Evolutionary conservation across 2,888 invertebrate genomes (phyloP), one percentile per base, ranked within the genome.

Genomic region (Lithophane socia): DNA sequence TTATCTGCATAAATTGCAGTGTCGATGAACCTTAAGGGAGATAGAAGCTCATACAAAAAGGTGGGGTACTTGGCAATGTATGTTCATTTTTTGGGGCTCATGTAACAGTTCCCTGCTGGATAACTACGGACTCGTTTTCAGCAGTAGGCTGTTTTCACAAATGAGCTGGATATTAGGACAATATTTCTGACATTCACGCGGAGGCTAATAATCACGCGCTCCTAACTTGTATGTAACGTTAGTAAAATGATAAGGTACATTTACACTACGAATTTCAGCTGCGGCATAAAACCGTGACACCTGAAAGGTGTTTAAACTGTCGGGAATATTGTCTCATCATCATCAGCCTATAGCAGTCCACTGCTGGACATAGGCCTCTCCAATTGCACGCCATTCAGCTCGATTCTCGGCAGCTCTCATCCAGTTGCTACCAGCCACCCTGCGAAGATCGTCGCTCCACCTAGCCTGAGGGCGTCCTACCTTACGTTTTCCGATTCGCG

Each of bases 161-260:
- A 80, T 81, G 80, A 81, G 70, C 70, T 80, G 76, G 70, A 70
- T 80, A 76, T 80, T 70, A 80, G 56, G 75, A 70, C 81, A 80
- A 80, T 71, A 77, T 77, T 68, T 81, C 68, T 68, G 79, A 84
- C 60, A 82, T 79, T 83, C 58, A 79, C 71, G 29, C 42, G 56
- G 73, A 24, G 70, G 72, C 83, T 75, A 82, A 77, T 77, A 77
- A 71, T 73, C 68, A 68, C 68, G 66, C 47, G 44, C 66, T 60
- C 24, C 76, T 65, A 76, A 84, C 73, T 73, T 70, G 77, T 74
- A 54, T 74, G 68, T 68, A 54, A 73, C 52, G 72, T 82, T 77
- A 73, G 68, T 73, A 61, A 73, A 76, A 76, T 75, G 67, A 80
- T 37, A 37, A 75, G 74, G 65, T 68, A 83, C 58, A 70, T 76